These are phyloP conservation scores for Gymnothorax reevesii DNA, from an alignment of 2,797 vertebrate species.

Conservation along the genomic window DNA sequence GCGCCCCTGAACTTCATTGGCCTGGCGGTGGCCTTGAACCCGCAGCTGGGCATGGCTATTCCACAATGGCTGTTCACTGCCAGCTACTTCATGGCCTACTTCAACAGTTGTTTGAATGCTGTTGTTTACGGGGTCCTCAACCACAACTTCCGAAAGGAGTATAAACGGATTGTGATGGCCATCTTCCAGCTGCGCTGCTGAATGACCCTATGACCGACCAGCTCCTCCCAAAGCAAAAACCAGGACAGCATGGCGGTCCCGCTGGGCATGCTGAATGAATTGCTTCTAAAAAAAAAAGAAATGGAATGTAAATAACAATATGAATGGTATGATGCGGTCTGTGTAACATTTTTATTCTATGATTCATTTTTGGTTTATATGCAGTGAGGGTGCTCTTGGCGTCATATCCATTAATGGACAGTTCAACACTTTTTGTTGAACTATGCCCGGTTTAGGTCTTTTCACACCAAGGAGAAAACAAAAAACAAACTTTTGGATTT, in stretches of 20 bases:
- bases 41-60: constrained; percentile 67
- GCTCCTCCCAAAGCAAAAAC: not conserved
- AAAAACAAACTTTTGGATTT: too few species aligned
- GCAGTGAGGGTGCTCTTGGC: not conserved
- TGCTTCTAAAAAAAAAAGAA: not conserved
- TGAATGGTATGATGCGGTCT: constrained; percentile 14
- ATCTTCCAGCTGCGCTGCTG: constrained; percentile 74
- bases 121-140: constrained; percentile 81
- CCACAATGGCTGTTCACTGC: constrained; percentile 80
- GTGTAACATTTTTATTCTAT: not conserved
- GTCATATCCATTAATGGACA: not conserved
- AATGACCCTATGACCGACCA: constrained; percentile 31
- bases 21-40: constrained; percentile 75
- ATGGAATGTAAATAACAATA: constrained; percentile 34
- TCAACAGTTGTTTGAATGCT: constrained; percentile 84
- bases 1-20: constrained; percentile 82
- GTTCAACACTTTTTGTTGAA: constrained; percentile 14
- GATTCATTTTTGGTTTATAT: not conserved
- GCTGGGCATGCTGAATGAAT: not conserved
- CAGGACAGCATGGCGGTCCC: not conserved
- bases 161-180: constrained; percentile 78
- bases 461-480: too few species aligned
- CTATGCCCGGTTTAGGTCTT: not conserved
- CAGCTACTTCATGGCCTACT: constrained; percentile 86
- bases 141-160: constrained; percentile 83